These are phyloP conservation scores for Agrotis segetum DNA, from an alignment of 2,888 invertebrate species.

Conservation along the genomic window DNA sequence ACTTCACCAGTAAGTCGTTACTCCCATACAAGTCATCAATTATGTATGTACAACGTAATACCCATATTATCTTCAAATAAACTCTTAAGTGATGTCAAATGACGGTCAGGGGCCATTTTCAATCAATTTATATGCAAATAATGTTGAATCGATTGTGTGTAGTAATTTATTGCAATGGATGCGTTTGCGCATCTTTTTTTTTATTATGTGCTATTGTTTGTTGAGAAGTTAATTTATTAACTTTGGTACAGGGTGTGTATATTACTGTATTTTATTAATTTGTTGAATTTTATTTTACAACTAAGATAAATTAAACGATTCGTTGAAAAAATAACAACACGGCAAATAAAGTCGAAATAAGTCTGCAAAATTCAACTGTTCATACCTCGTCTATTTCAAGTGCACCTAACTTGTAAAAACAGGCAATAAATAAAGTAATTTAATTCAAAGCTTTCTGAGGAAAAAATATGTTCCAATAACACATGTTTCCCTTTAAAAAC, in stretches of 20 bases:
- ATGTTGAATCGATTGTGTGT: slow-evolving; percentile 72
- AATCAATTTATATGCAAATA: slow-evolving; percentile 80
- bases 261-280: slow-evolving; percentile 24
- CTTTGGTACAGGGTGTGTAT: slow-evolving; percentile 34
- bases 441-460: too few species aligned
- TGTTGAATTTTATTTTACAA: background rate
- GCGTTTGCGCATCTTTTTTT: slow-evolving; percentile 63
- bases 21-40: slow-evolving; percentile 45
- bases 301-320: background rate
- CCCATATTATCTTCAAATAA: slow-evolving; percentile 56
- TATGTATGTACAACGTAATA: slow-evolving; percentile 47
- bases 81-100: slow-evolving; percentile 60
- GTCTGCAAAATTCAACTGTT: too few species aligned
- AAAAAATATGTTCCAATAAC: too few species aligned
- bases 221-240: slow-evolving; percentile 57
- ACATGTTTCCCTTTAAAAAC: too few species aligned
- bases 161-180: slow-evolving; percentile 74
- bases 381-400: too few species aligned
- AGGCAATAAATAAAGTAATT: too few species aligned
- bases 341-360: too few species aligned
- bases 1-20: slow-evolving; percentile 24
- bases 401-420: too few species aligned
- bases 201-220: slow-evolving; percentile 66
- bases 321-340: too few species aligned
- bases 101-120: slow-evolving; percentile 69